Evolutionary conservation across 1,140 invertebrate species (phyloP), one percentile per base, ranked within the genome.

Genomic region (Papilio glaucus): DNA sequence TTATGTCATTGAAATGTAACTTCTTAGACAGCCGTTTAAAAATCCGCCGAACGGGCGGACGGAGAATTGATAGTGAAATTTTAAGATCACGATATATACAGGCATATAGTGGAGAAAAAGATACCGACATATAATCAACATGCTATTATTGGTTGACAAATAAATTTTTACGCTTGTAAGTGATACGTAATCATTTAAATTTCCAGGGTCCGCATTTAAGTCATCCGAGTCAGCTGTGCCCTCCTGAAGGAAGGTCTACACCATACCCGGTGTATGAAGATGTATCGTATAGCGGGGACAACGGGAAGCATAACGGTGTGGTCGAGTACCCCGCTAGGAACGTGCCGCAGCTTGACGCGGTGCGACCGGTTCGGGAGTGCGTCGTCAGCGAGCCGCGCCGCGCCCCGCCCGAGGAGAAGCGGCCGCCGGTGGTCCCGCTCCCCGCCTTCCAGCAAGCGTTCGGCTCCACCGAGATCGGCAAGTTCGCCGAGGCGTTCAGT

Each of bases 401-500:
- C 0, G 75, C 85, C 0, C 85, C 89, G 13, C 84, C 87, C 0
- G 81, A 82, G 41, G 85, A 87, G 61, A 85, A 84, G 67, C 78
- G 85, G 29, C 87, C 88, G 26, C 87, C 87, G 0, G 82, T 91
- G 6, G 89, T 93, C 37, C 95, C 95, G 12, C 83, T 97, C 53
- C 96, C 96, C 0, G 96, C 96, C 1, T 97, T 96, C 73, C 95
- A 96, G 76, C 96, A 96, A 84, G 96, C 96, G 0, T 97, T 97
- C 80, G 96, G 96, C 13, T 96, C 96, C 1, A 96, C 96, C 26
- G 96, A 96, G 86, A 96, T 96, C 69, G 96, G 96, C 26, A 94
- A 95, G 70, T 97, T 96, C 77, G 94, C 94, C 5, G 94, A 94
- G 75, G 94, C 93, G 10, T 95, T 95, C 77, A 92, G 87, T 71